Percentiles rank a stretch among this genome's conserved stretches.
phyloP scores from a whole-genome alignment of 2,888 invertebrate species.

The Mesorhabditis spiculigera region DNA sequence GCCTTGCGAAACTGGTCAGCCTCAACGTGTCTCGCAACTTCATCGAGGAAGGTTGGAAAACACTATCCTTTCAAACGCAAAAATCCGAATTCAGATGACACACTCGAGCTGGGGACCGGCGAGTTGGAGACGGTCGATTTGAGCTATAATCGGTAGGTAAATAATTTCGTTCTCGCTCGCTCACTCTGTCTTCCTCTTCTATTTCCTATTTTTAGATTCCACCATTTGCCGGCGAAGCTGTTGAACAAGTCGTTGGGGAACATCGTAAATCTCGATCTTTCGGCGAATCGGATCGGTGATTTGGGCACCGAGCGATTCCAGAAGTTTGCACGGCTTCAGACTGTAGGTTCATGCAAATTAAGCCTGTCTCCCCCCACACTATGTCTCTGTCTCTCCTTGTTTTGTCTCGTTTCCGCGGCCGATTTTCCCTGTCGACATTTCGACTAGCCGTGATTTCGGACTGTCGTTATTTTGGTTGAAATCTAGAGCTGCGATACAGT shows the following conservation, averaged over 20 bases:
- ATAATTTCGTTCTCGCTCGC: not conserved
- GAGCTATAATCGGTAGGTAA: not conserved
- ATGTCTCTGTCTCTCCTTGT: too few species aligned
- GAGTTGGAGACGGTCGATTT: not conserved
- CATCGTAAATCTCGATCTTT: slow-evolving; percentile 28
- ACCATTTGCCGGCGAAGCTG: slow-evolving; percentile 22
- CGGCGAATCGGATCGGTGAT: slow-evolving; percentile 30
- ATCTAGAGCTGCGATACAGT: too few species aligned
- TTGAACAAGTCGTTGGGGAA: slow-evolving; percentile 18
- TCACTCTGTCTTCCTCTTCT: slow-evolving; percentile 24
- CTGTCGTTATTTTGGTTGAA: too few species aligned
- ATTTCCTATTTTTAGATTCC: slow-evolving; percentile 8
- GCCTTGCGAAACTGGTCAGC: slow-evolving; percentile 35
- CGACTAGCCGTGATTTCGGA: too few species aligned
- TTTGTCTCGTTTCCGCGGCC: too few species aligned
- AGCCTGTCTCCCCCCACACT: too few species aligned
- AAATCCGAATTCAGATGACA: too few species aligned
- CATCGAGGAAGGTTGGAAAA: slow-evolving; percentile 17
- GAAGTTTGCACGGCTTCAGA: slow-evolving; percentile 44
- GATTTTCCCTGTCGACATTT: too few species aligned
- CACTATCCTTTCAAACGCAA: too few species aligned
- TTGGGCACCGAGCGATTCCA: slow-evolving; percentile 22
- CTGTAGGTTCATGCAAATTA: slow-evolving; percentile 28
- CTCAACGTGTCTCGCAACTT: slow-evolving; percentile 44
- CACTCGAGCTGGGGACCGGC: too few species aligned